These are phyloP conservation scores for Phasia obesa DNA, from an alignment of 2,888 invertebrate genomes.

Conservation along the genomic window DNA sequence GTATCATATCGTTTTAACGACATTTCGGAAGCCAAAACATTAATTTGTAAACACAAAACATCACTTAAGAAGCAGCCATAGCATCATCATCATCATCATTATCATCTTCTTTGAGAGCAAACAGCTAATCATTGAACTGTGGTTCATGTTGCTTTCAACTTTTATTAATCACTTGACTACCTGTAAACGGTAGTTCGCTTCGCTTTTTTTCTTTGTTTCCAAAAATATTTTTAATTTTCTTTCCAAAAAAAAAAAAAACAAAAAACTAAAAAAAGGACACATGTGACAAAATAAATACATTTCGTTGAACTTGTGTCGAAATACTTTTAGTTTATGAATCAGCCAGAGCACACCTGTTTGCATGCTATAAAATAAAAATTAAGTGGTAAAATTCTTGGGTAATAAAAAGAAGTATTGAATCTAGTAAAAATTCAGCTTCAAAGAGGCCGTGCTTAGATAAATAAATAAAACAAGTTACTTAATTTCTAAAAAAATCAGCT, in stretches of 20 bases:
- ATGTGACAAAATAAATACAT: constrained; percentile 56
- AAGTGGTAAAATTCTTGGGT: constrained; percentile 45
- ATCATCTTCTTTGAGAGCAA: constrained; percentile 6
- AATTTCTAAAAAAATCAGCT: too few relatives aligned
- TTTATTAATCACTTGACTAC: constrained; percentile 50
- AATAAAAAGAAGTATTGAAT: constrained; percentile 17
- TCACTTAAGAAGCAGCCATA: constrained; percentile 60
- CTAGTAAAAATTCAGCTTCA: constrained; percentile 2
- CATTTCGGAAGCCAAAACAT: constrained; percentile 69
- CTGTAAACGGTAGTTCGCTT: constrained; percentile 67
- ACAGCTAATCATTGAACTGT: constrained; percentile 30
- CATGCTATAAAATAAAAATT: constrained; percentile 39
- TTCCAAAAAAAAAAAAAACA: background rate
- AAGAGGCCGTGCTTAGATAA: background rate
- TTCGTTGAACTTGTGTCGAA: constrained; percentile 35
- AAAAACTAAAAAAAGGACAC: constrained; percentile 59
- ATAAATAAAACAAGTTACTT: too few relatives aligned
- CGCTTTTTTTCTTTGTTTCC: constrained; percentile 4
- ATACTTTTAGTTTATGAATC: constrained; percentile 26
- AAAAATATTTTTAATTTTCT: constrained; percentile 45
- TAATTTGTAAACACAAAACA: constrained; percentile 71
- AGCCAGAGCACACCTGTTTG: constrained; percentile 64
- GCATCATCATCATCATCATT: constrained; percentile 22
- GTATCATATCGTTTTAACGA: constrained; percentile 41
- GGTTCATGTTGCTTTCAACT: constrained; percentile 49